Base-by-base conservation (phyloP, 2,888 invertebrate species). In the Lasiommata megera region DNA sequence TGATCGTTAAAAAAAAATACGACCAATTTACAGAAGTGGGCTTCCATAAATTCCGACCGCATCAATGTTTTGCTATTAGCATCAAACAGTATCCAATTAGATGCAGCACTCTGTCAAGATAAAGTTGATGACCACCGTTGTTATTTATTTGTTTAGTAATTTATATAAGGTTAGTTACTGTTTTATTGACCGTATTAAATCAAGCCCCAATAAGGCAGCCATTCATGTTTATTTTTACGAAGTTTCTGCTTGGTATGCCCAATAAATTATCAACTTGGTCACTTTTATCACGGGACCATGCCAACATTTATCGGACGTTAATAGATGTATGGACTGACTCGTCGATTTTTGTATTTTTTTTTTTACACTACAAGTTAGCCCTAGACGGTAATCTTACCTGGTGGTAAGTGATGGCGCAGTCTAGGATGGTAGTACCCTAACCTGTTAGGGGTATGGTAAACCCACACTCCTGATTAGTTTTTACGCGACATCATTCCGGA, bases 141-240 rank as follows among this genome's bases (percentile, higher is more conserved):
- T 90, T 89, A 88, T 90, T 89, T 90, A 90, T 90, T 88, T 88
- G 88, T 87, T 89, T 82, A 87, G 84, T 88, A 90, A 89, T 90
- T 88, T 90, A 90, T 90, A 87, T 89, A 88, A 86, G 88, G 88
- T 89, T 89, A 88, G 89, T 89, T 88, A 89, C 88, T 84, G 89
- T 89, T 90, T 90, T 90, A 90, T 90, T 88, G 80, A 75, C 72
- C 73, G 82, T 83, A 88, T 89, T 90, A 90, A 90, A 90, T 90
- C 90, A 90, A 84, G 88, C 79, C 84, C 84, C 89, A 90, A 89
- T 89, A 88, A 90, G 89, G 89, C 90, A 88, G 84, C 84, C 88
- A 89, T 90, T 90, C 85, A 87, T 89, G 90, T 90, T 88, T 88
- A 89, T 89, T 89, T 90, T 90, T 89, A 88, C 88, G 78, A 82